These are phyloP conservation scores for Sinocyclocheilus anophthalmus DNA, from an alignment of 2,113 vertebrate genomes.

Conservation along the genomic window DNA sequence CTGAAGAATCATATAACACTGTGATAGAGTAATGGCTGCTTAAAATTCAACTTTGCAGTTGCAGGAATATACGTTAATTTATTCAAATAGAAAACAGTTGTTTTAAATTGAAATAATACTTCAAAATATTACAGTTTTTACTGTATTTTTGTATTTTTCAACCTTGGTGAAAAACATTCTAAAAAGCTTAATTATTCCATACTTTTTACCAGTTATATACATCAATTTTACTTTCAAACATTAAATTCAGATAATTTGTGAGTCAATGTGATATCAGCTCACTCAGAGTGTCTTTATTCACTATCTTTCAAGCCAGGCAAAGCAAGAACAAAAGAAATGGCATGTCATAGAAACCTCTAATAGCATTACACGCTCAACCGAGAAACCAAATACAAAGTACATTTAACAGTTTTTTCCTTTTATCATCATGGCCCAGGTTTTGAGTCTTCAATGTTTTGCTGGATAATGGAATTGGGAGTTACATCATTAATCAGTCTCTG, in stretches of 20 bases:
- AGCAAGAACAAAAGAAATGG: slow-evolving; percentile 14
- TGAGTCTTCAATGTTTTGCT: slow-evolving; percentile 4
- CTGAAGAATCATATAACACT: neutral
- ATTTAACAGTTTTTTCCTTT: slow-evolving; percentile 19
- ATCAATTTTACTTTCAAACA: neutral
- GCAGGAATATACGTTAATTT: no score
- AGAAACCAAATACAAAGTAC: neutral
- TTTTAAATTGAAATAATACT: no score
- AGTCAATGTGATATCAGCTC: neutral
- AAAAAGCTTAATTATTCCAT: neutral
- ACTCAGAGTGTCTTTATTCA: neutral
- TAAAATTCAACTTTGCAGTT: no score
- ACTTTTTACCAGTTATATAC: neutral
- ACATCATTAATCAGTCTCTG: neutral
- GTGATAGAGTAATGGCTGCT: neutral
- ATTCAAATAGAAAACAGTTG: no score
- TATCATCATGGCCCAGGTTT: slow-evolving; percentile 12
- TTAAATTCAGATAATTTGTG: neutral
- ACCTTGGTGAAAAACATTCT: no score
- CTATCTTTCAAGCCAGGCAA: slow-evolving; percentile 9
- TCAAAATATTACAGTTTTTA: no score
- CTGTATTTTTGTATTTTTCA: no score
- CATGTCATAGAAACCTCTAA: slow-evolving; percentile 6
- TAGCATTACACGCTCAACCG: slow-evolving; percentile 1
- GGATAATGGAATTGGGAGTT: neutral